Evolutionary conservation across 2,888 invertebrate species (phyloP), one percentile per base, ranked within the genome.

Genomic region (Standfussiana lucernea): DNA sequence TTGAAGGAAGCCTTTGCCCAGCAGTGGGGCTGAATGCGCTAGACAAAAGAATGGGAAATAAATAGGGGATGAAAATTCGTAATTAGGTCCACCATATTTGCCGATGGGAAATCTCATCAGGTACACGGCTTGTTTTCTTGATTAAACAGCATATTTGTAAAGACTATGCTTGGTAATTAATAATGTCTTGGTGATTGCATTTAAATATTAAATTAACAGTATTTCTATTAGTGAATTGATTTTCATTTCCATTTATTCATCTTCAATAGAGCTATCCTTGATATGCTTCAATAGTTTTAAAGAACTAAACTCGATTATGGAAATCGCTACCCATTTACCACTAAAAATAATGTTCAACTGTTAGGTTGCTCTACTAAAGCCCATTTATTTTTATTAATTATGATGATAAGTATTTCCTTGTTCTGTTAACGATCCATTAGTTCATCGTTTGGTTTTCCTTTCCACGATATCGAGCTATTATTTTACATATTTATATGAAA

Each of bases 401-500:
- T 28, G 11, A 40, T 18, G 21, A 24, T 47, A 50, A 42, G 11
- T 73, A 62, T 73, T 79, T 80, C 61, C 74, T 67, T 32, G 37
- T 53, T 62, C 15, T 13, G 11, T 50, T 35, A 21, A n/a, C 59
- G 18, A 35, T 15, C 21, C 11, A 37, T 77, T 71, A 45, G 28
- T 40, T n/a, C 21, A 53, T 35, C 11, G 21, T 79, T 72, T 75
- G 45, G 37, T 79, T 74, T 67, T 79, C 45, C 37, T 64, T 64
- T 32, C 5, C 32, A 32, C 32, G 21, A 28, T 18, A 47, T 56
- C 37, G 2, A 32, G n/a, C 2, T 21, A 37, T 59, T 32, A 65
- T 68, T n/a, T 37, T 11, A 37, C 6, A 47, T 47, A 32, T n/a
- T n/a, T n/a, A 18, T 77, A 66, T 32, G 1, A 13, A 37, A 69